These are phyloP conservation scores for Poliocrania exsul DNA, from an alignment of 2,797 vertebrate genomes.

Conservation along the genomic window DNA sequence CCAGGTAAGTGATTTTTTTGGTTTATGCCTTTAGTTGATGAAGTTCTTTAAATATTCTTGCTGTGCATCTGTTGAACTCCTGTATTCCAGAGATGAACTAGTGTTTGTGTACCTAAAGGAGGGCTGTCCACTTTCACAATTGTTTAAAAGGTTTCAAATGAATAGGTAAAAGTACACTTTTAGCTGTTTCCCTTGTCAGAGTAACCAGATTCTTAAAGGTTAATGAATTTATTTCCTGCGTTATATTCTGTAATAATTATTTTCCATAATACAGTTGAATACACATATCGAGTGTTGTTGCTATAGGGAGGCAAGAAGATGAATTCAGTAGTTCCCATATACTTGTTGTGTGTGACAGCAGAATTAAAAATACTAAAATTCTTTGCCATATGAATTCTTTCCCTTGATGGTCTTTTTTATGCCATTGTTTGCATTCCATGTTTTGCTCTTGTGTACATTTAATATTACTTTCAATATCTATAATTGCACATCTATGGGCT, in stretches of 20 bases:
- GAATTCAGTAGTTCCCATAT: neutral
- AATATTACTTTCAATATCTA: neutral
- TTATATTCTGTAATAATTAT: neutral
- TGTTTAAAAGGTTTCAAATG: neutral
- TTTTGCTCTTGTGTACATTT: neutral
- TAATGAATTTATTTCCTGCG: neutral
- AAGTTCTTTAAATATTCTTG: neutral
- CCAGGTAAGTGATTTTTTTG: conserved; percentile 80
- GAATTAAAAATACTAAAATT: neutral
- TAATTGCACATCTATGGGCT: neutral
- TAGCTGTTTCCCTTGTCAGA: neutral
- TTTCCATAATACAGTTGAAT: neutral
- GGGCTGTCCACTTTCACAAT: neutral
- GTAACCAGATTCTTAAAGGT: neutral
- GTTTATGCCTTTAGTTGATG: neutral
- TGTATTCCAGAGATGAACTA: neutral
- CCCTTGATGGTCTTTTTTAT: neutral
- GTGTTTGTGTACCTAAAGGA: neutral
- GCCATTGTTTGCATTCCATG: neutral
- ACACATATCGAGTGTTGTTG: neutral
- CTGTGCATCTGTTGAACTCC: neutral
- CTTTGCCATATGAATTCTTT: neutral
- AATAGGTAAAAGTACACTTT: neutral
- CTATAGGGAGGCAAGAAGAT: neutral
- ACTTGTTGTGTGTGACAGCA: neutral